These are phyloP conservation scores for Gopherus flavomarginatus DNA, from an alignment of 2,113 vertebrate genomes.

Conservation along the genomic window DNA sequence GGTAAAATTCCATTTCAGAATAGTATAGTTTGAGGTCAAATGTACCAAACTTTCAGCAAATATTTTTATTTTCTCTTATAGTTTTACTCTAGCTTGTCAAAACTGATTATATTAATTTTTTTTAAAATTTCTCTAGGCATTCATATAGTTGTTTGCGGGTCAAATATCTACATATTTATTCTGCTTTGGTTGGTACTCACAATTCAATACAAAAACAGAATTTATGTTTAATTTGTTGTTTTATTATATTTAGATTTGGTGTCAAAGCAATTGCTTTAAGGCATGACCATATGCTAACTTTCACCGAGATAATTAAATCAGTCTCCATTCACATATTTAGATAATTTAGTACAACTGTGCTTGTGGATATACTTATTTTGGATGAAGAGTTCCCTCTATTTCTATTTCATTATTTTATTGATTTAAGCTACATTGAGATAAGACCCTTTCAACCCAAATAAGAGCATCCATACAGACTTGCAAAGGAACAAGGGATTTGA, in stretches of 20 bases:
- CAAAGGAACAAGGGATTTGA: not conserved
- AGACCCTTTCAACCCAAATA: not conserved
- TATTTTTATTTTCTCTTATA: not conserved
- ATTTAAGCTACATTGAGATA: not conserved
- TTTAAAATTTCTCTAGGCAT: not conserved
- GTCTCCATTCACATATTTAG: not conserved
- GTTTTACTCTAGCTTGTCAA: not conserved
- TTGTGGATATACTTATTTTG: not conserved
- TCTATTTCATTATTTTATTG: not conserved
- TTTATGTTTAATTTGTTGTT: not conserved
- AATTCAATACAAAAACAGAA: not conserved
- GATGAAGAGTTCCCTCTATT: not conserved
- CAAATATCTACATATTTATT: not conserved
- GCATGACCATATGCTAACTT: not conserved
- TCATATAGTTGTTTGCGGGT: not conserved
- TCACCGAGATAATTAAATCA: not conserved
- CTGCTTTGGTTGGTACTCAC: not conserved
- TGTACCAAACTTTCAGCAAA: not conserved
- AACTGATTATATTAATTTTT: not conserved
- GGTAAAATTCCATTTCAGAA: not conserved
- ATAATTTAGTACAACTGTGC: not conserved
- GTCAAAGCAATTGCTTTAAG: not conserved
- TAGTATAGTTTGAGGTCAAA: not conserved
- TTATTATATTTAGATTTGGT: not conserved
- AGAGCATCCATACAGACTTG: not conserved